A percentile compares a stretch with the other conserved stretches of the same genome.
phyloP scores from a whole-genome alignment of 2,113 vertebrate species.

The Odontesthes bonariensis region DNA sequence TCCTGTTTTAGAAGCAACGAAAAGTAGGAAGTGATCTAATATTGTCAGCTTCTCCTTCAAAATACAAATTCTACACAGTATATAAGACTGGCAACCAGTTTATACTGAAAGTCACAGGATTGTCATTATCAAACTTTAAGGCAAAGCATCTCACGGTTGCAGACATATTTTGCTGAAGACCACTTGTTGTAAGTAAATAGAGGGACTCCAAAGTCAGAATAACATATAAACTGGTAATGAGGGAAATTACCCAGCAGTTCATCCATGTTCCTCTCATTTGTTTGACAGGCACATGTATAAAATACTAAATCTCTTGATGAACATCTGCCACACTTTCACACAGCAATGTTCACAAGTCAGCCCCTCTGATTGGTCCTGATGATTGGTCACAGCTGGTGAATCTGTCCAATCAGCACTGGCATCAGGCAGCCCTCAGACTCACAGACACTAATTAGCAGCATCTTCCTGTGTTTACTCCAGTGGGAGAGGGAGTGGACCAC shows the following conservation, averaged over 20 bases:
- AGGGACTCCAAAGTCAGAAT: not conserved
- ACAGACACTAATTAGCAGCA: slow-evolving; percentile 78
- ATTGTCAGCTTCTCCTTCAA: not conserved
- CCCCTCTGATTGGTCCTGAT: slow-evolving; percentile 24
- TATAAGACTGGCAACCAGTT: no score
- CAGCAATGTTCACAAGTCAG: not conserved
- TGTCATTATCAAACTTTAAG: not conserved
- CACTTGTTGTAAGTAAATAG: no score
- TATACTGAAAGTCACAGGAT: not conserved
- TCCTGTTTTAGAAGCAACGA: slow-evolving; percentile 1
- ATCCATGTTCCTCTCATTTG: not conserved
- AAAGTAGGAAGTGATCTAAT: not conserved
- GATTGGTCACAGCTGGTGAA: slow-evolving; percentile 18
- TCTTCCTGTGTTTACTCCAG: slow-evolving; percentile 85
- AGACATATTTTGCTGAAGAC: not conserved
- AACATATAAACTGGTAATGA: slow-evolving; percentile 1
- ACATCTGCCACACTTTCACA: slow-evolving; percentile 11
- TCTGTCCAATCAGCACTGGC: slow-evolving; percentile 33
- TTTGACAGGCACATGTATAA: not conserved
- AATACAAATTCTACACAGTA: not conserved
- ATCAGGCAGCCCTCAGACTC: slow-evolving; percentile 48
- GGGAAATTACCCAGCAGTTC: not conserved
- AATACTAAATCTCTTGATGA: not conserved
- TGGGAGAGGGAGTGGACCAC: slow-evolving; percentile 73
- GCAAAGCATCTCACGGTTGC: not conserved